These are phyloP conservation scores for Spilarctia lutea DNA, from an alignment of 2,888 invertebrate genomes.

Conservation along the genomic window DNA sequence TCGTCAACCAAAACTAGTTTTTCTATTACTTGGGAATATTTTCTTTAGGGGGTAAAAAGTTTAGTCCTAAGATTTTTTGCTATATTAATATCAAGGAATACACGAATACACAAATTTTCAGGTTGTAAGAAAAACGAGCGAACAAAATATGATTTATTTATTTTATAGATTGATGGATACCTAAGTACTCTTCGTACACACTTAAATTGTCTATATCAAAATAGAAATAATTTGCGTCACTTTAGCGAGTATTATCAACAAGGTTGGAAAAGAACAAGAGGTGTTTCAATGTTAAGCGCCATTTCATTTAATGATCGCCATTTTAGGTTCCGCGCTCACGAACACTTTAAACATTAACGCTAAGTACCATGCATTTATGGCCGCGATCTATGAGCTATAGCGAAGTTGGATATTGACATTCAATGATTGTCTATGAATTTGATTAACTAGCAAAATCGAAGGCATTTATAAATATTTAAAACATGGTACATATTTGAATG, in stretches of 20 bases:
- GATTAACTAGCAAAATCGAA: conserved; percentile 6
- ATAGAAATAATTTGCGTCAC: conserved; percentile 18
- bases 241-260: conserved; percentile 35
- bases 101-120: too few relatives aligned
- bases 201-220: neutral
- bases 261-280: conserved; percentile 42
- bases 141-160: too few relatives aligned
- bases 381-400: conserved; percentile 33
- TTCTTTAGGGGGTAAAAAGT: too few relatives aligned
- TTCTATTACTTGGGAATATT: too few relatives aligned
- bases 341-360: conserved; percentile 57
- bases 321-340: conserved; percentile 61
- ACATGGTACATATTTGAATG: too few relatives aligned
- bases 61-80: too few relatives aligned
- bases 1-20: too few relatives aligned
- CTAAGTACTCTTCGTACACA: neutral
- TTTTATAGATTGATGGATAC: too few relatives aligned
- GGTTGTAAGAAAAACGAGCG: too few relatives aligned
- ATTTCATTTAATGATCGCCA: conserved; percentile 65
- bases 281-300: conserved; percentile 62
- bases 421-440: conserved; percentile 8
- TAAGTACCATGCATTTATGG: conserved; percentile 60
- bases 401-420: conserved; percentile 19
- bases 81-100: too few relatives aligned
- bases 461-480: neutral